Base-by-base conservation (phyloP, 2,113 vertebrate species). In the Variabilichromis moorii region DNA sequence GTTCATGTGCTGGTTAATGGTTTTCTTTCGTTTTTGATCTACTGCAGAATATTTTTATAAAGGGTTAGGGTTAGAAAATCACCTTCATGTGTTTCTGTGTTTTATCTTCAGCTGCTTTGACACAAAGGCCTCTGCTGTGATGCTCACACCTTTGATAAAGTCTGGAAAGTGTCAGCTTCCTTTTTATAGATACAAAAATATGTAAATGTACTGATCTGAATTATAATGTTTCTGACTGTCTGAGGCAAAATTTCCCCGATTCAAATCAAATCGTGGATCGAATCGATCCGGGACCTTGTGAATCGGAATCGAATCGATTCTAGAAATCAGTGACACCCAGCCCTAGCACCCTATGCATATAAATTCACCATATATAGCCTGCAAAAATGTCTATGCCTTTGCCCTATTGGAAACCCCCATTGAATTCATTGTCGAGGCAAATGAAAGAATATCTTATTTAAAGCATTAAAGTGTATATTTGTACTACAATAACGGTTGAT, bases 11-110 rank as follows among this genome's bases (percentile, higher is more conserved):
- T 55, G 21, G 0, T 55, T 13, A 7, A 24, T 24, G 53, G n/a
- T 0, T 55, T 24, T 55, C 53, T 55, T 55, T 55, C 0, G 4
- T 24, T 55, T 55, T 55, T 55, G 6, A 24, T 55, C 0, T 3
- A 13, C 53, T 55, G 53, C 53, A 13, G 53, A 55, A 55, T 24
- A 55, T 4, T 55, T 55, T 24, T 0, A 55, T 55, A 55, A 55
- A 45, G 42, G 42, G 42, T 40, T 40, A 40, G 10, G 37, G 4
- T 45, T 45, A 45, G 42, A 45, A 26, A 55, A 55, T 0, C 11
- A 0, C 53, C 21, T 24, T 24, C 11, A 55, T 1, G 53, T 55
- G 0, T 24, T 55, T 55, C 2, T 24, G 53, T 24, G 21, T 24
- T 55, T 54, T 55, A 24, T 55, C 53, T 1, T 55, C 53, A 55